Conservation (phyloP, 1,140 invertebrate genomes). For the Philaenus spumarius region DNA sequence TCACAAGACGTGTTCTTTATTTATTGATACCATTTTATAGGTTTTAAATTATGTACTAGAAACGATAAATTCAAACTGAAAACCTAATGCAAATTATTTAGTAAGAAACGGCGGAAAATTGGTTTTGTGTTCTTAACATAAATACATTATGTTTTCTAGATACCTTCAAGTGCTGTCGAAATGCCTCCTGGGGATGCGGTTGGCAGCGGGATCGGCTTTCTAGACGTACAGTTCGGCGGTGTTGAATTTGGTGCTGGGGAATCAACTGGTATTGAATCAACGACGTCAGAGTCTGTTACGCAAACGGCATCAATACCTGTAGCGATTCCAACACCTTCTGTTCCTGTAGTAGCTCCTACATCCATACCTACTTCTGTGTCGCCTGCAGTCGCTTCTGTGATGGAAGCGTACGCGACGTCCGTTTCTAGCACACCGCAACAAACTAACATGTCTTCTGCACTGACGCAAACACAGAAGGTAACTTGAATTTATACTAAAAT, state of each 20-base stretch:
- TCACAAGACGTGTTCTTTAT: no score
- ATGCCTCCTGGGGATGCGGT: slow-evolving; percentile 85
- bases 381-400: slow-evolving; percentile 2
- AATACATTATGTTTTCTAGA: no score
- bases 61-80: no score
- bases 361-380: slow-evolving; percentile 1
- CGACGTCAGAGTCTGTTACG: slow-evolving; percentile 19
- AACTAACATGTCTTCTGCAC: slow-evolving; percentile 3
- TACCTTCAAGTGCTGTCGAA: slow-evolving; percentile 88
- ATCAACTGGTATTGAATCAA: slow-evolving; percentile 47
- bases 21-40: no score
- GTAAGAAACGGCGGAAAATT: no score
- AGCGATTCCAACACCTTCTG: slow-evolving; percentile 1
- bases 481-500: no score
- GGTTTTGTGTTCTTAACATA: no score
- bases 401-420: slow-evolving; percentile 4
- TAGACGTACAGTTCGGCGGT: slow-evolving; percentile 92
- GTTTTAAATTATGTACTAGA: no score
- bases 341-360: slow-evolving; percentile 4
- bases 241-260: slow-evolving; percentile 69
- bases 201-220: slow-evolving; percentile 60
- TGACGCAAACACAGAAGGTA: slow-evolving; percentile 15
- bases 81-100: no score
- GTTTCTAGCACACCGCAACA: not conserved
- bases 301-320: slow-evolving; percentile 31